Evolutionary conservation across 2,113 vertebrate species (phyloP).

Genomic region (Tonatia bakeri): DNA sequence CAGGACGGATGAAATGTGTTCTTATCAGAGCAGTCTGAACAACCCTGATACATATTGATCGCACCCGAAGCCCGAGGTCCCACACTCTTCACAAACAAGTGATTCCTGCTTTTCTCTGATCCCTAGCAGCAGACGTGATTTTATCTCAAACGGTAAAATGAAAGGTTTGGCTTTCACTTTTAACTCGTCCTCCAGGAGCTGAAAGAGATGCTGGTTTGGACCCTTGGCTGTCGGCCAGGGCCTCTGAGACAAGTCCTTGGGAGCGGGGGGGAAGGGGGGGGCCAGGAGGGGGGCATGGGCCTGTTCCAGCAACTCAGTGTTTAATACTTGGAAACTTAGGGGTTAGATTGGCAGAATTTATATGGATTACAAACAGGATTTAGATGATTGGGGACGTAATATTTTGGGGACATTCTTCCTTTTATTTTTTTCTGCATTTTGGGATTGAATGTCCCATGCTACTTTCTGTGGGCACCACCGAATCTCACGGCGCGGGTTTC

Average conservation of each 20-base stretch:
- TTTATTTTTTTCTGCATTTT: neutral
- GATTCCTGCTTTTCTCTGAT: neutral
- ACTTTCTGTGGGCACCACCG: neutral
- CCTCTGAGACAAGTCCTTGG: neutral
- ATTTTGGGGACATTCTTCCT: neutral
- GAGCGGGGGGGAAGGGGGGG: too few species aligned
- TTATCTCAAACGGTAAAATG: neutral
- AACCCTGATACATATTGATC: neutral
- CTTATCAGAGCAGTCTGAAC: neutral
- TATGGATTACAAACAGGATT: neutral
- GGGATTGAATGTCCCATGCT: neutral
- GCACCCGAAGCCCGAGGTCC: neutral
- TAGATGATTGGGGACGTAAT: neutral
- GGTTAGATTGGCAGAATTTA: neutral
- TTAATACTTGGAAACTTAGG: neutral
- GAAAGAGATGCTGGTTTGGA: neutral
- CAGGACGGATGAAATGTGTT: neutral
- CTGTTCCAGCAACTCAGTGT: neutral
- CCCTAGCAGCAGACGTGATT: neutral
- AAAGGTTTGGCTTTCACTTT: neutral
- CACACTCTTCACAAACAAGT: neutral
- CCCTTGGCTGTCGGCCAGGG: too few species aligned
- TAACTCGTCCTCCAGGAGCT: neutral
- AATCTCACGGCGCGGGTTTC: neutral
- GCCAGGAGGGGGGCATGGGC: too few species aligned